Base-by-base conservation (phyloP, 1,140 invertebrate species). In the Cecropterus lyciades region DNA sequence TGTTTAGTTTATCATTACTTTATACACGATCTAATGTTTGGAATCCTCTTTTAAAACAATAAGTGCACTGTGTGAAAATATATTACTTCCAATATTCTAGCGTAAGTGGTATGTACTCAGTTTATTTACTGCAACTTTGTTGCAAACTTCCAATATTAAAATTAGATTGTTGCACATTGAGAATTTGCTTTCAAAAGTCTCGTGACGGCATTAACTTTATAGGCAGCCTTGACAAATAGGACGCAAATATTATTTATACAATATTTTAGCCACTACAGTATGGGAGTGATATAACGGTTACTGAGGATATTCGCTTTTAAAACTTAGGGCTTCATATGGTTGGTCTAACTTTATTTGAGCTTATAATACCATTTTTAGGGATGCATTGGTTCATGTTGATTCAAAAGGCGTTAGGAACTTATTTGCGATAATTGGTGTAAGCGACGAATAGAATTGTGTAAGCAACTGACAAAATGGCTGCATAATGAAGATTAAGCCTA, bases 241-340 rank as follows among this genome's bases (percentile, higher is more conserved):
- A 56, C 17, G 53, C 37, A 57, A 57, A 57, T 24, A 27, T 6
- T 42, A 42, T 13, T 45, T 45, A 20, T n/a, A 15, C 37, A 40
- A 40, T 40, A 40, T 13, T n/a, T 40, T 40, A 40, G 37, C 37
- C 37, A 13, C 48, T 63, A 37, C 37, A 40, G 24, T 48, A 52
- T 52, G 69, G 68, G 72, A 73, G 72, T 73, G 69, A 65, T 65
- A 68, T 43, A 55, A 52, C 48, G 67, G 78, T 55, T 69, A 70
- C 76, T 74, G 73, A 80, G 73, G 65, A 70, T 68, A 65, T 56
- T 75, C 69, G 77, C 82, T 84, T 84, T 68, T 67, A 66, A 70
- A 70, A 65, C 62, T 67, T 75, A 67, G 68, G 56, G 56, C 67
- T 70, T 40, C 16, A 73, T 67, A 69, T 67, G 57, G 62, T 67